These are phyloP conservation scores for Sympetrum striolatum DNA, from an alignment of 2,888 invertebrate species.

Conservation along the genomic window DNA sequence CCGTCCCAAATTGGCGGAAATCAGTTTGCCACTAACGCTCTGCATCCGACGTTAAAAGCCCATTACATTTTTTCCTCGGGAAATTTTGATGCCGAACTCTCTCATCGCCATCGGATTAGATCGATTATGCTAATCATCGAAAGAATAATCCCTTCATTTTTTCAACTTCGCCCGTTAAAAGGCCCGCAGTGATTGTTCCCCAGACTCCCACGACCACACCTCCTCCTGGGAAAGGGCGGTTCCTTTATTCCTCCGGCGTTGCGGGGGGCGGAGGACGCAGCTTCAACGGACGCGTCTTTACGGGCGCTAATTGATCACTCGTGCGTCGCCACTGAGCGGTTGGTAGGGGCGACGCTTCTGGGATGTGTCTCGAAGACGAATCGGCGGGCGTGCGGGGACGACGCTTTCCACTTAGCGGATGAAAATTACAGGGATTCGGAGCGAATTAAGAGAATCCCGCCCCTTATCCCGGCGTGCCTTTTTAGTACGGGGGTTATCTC, in stretches of 20 bases:
- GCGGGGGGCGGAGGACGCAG: background rate
- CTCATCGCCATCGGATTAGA: background rate
- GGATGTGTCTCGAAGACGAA: slow-evolving; percentile 15
- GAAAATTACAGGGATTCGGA: slow-evolving; percentile 14
- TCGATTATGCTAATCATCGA: background rate
- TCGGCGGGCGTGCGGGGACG: background rate
- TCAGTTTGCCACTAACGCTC: no score
- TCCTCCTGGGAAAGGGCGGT: background rate
- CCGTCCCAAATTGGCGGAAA: no score
- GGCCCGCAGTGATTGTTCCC: background rate
- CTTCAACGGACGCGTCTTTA: background rate
- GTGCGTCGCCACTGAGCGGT: background rate
- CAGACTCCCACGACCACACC: no score
- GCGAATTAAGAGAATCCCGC: background rate
- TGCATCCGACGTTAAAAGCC: no score
- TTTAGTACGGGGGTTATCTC: background rate
- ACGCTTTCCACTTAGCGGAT: slow-evolving; percentile 11
- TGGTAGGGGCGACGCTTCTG: background rate
- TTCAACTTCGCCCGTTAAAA: background rate
- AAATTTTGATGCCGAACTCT: background rate
- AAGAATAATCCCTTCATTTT: background rate
- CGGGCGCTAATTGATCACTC: background rate
- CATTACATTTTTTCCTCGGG: no score
- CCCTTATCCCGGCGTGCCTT: no score
- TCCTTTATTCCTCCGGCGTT: background rate